Evolutionary conservation across 2,888 invertebrate genomes (phyloP).

Genomic region (Drosophila acutilabella): DNA sequence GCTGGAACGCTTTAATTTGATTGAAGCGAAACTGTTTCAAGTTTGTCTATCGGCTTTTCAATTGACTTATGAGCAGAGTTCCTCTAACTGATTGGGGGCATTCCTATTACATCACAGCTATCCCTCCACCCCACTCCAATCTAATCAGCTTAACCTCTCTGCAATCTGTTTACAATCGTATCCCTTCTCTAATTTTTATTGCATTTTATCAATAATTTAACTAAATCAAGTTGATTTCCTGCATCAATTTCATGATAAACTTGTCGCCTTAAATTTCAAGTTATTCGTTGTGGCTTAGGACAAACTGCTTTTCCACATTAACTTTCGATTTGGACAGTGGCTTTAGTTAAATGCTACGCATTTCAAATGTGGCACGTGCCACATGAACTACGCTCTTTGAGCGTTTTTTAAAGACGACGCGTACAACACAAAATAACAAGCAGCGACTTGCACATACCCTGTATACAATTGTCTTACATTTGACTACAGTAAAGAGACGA

Average conservation of each 20-base stretch:
- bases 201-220: conserved; percentile 8
- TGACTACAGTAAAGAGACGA: too few relatives aligned
- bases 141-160: background rate
- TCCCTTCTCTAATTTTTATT: conserved; percentile 1
- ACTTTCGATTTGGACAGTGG: conserved; percentile 76
- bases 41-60: conserved; percentile 52
- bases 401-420: conserved; percentile 63
- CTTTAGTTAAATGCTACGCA: conserved; percentile 73
- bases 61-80: conserved; percentile 25
- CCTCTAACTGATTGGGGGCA: conserved; percentile 11
- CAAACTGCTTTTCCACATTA: conserved; percentile 61
- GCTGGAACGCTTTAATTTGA: conserved; percentile 66
- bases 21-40: conserved; percentile 66
- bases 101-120: background rate
- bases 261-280: conserved; percentile 30
- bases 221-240: conserved; percentile 10
- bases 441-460: background rate
- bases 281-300: conserved; percentile 14
- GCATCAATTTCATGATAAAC: conserved; percentile 8
- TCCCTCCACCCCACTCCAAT: too few relatives aligned
- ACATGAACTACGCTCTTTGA: conserved; percentile 47
- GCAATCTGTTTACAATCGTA: background rate
- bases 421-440: conserved; percentile 20
- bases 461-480: background rate
- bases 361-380: conserved; percentile 69